Evolutionary conservation across 2,113 vertebrate genomes (phyloP).

Genomic region (Carassius gibelio): DNA sequence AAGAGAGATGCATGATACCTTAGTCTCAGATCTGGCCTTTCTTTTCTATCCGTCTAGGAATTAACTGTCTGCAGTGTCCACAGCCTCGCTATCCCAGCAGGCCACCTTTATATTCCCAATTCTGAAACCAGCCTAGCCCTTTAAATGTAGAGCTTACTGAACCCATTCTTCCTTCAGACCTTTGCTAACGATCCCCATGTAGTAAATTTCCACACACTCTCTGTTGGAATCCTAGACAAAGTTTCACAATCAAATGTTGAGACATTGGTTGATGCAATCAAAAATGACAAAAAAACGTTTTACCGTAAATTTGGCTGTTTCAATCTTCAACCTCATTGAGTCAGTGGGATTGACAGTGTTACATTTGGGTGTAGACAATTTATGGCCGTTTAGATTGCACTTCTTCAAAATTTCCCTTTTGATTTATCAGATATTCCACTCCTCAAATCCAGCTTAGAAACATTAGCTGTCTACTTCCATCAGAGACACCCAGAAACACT

Average conservation of each 20-base stretch:
- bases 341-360: constrained; percentile 7
- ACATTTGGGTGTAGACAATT: constrained; percentile 19
- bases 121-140: not conserved
- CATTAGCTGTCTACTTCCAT: not conserved
- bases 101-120: not conserved
- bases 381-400: not conserved
- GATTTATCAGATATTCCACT: not conserved
- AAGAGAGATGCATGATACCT: not conserved
- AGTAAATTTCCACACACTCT: constrained; percentile 11
- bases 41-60: not conserved
- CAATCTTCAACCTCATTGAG: not conserved
- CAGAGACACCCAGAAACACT: not conserved
- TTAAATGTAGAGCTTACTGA: constrained; percentile 25
- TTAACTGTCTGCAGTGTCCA: not conserved
- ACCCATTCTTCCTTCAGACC: not conserved
- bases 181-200: constrained; percentile 5
- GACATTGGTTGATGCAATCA: not conserved
- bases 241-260: not conserved
- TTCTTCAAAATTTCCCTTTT: not conserved
- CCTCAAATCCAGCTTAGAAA: not conserved
- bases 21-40: not conserved
- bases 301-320: not conserved
- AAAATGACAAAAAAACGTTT: not conserved
- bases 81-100: not conserved
- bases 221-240: not conserved